Base-by-base conservation (phyloP, 2,888 invertebrate species). In the Napeogenes sylphis region DNA sequence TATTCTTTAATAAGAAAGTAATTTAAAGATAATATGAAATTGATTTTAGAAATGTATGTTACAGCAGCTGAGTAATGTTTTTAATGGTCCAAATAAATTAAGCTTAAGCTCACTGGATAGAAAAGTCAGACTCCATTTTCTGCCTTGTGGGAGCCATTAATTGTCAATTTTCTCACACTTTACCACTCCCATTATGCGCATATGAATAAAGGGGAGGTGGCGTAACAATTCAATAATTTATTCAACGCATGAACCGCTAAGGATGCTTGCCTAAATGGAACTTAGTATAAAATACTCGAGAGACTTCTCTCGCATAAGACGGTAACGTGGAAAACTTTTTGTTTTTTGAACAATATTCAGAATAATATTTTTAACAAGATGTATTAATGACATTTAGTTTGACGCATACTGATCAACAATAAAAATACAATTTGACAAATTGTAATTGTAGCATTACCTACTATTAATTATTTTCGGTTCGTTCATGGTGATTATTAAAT, bases 141-240 rank as follows among this genome's bases (percentile, higher is more conserved):
- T 57, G 70, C 59, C 64, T 65, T 65, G 56, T 62, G 67, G 65
- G 71, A 66, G 64, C 69, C 67, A 70, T 72, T 72, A 70, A 67
- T 72, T 68, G 70, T 62, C 65, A 70, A 70, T 72, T 71, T 68
- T 66, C 69, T 51, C 65, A 65, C 62, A 70, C 67, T 71, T 68
- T 64, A 63, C 66, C 61, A 54, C 63, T 67, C 63, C 68, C 64
- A 68, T 70, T 69, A 68, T 63, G 69, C 62, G 64, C 68, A 69
- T 66, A 69, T 68, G 67, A 64, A 62, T 62, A 62, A 61, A 64
- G 59, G 54, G 63, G 55, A 69, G 62, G 38, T 59, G 58, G 67
- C 64, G 62, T 66, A 66, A 59, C 63, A 62, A 67, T 71, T 70
- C 67, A 68, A 70, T 71, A 67, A 70, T 68, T 71, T 71, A 71